Evolutionary conservation across 2,888 invertebrate species (phyloP), one percentile per base, ranked within the genome.

Genomic region (Nesidiocoris tenuis): DNA sequence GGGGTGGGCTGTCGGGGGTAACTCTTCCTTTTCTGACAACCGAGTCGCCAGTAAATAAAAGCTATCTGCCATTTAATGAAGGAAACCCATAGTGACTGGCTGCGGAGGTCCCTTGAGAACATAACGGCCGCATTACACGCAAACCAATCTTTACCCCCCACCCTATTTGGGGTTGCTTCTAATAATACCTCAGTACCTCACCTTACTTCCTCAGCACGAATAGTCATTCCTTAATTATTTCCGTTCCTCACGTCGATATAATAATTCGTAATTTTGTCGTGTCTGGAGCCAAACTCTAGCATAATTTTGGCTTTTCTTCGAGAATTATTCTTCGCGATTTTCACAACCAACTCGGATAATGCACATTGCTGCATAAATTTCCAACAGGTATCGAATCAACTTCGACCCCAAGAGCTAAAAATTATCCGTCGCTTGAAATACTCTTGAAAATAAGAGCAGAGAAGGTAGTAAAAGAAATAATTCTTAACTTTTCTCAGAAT

Each of bases 11-110:
- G 61, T 7, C 12, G 7, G 57, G 70, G 25, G 70, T 22, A 12
- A 56, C 3, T 7, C 59, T 56, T 23, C 24, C 21, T 25, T 24
- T 70, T 59, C 19, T 24, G 59, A 25, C 24, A 24, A 70, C 59
- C 19, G n/a, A 57, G 25, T 19, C n/a, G 59, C 22, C 70, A 70
- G 70, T 70, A 70, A 70, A 70, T 70, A 70, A 70, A 70, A 70
- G 59, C 70, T 70, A 70, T 70, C 70, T 70, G 9, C 70, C 70
- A 70, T 70, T 70, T 70, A 70, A 70, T 70, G 70, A 70, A 59
- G 17, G 57, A 24, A 59, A 57, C n/a, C 22, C 19, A 23, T 24
- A 56, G 67, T 23, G 59, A 70, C 57, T 57, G 54, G 24, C 64
- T 2, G 23, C 16, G 18, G 25, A 1, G 18, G 2, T 56, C 56